A percentile compares a stretch with the other conserved stretches of the same genome.
These are phyloP conservation scores for Drosophila lacertosa DNA, from an alignment of 1,140 invertebrate species.

Conservation along the genomic window DNA sequence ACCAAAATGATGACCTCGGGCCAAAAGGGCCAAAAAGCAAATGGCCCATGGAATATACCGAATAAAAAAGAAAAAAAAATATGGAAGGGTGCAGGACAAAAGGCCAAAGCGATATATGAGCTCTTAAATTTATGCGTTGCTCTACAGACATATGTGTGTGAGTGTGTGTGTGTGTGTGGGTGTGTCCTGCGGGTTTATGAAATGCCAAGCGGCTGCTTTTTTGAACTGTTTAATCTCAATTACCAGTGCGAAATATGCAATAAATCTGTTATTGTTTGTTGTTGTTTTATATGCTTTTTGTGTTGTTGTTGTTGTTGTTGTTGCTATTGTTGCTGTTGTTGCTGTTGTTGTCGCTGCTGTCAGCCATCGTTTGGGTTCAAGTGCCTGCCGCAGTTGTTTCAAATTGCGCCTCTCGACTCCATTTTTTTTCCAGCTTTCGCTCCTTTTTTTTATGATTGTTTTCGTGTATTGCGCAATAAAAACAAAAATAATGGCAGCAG, in stretches of 20 bases:
- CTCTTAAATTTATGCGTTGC: constrained; percentile 71
- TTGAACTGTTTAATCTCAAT: constrained; percentile 80
- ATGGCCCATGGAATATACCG: constrained; percentile 21
- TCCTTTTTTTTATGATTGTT: constrained; percentile 63
- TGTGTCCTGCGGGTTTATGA: constrained; percentile 47
- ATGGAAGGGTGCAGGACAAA: constrained; percentile 3
- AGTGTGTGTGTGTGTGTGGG: constrained; percentile 1
- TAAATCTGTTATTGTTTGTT: constrained; percentile 80
- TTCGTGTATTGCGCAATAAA: constrained; percentile 74
- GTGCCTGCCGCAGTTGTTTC: constrained; percentile 73
- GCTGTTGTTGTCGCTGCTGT: constrained; percentile 44
- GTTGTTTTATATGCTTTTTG: constrained; percentile 28
- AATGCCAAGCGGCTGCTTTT: constrained; percentile 75
- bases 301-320: neutral
- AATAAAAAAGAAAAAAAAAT: neutral
- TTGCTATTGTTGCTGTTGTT: constrained; percentile 21
- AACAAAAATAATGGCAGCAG: constrained; percentile 75
- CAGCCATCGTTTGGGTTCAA: constrained; percentile 70
- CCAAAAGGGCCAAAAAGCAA: constrained; percentile 26
- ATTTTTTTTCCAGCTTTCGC: constrained; percentile 14
- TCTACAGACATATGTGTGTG: constrained; percentile 39
- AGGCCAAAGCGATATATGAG: constrained; percentile 61
- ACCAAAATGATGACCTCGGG: constrained; percentile 19
- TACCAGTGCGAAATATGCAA: constrained; percentile 78
- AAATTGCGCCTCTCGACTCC: constrained; percentile 63